A percentile compares a stretch with the other conserved stretches of the same genome.
These are phyloP conservation scores for Coryphaenoides rupestris DNA, from an alignment of 2,113 vertebrate species.

Conservation along the genomic window DNA sequence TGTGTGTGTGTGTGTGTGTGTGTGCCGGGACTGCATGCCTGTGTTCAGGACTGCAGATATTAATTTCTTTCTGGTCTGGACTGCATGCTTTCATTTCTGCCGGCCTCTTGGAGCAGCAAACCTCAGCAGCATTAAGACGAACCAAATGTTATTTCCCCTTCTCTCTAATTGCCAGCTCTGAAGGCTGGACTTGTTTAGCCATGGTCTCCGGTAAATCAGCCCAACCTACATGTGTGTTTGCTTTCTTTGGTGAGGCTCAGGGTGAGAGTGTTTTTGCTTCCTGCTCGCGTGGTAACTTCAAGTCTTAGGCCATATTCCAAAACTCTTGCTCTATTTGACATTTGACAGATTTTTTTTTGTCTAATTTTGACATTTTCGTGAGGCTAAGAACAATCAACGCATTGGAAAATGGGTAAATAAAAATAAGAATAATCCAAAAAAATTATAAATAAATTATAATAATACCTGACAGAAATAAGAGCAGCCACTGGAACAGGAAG, in stretches of 20 bases:
- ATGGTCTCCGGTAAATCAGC: conserved; percentile 57
- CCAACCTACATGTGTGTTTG: conserved; percentile 27
- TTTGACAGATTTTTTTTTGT: no score
- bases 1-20: conserved; percentile 7
- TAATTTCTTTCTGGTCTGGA: conserved; percentile 18
- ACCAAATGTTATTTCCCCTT: conserved; percentile 62
- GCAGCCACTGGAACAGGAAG: no score
- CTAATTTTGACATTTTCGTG: no score
- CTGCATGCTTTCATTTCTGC: conserved; percentile 34
- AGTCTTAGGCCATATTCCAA: no score
- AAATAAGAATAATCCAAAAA: no score
- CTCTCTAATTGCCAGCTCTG: conserved; percentile 64
- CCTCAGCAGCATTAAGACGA: conserved; percentile 62
- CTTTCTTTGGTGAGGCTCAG: conserved; percentile 6
- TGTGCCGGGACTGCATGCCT: no score
- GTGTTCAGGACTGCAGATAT: background rate
- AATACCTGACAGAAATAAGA: no score
- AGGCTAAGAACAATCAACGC: no score
- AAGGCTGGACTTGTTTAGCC: conserved; percentile 62
- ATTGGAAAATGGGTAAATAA: no score
- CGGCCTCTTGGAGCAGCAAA: conserved; percentile 53
- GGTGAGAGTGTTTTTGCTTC: background rate
- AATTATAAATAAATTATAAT: no score
- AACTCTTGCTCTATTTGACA: no score
- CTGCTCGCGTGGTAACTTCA: no score